These are phyloP conservation scores for Drymonia ruficornis DNA, from an alignment of 2,888 invertebrate species.

Conservation along the genomic window DNA sequence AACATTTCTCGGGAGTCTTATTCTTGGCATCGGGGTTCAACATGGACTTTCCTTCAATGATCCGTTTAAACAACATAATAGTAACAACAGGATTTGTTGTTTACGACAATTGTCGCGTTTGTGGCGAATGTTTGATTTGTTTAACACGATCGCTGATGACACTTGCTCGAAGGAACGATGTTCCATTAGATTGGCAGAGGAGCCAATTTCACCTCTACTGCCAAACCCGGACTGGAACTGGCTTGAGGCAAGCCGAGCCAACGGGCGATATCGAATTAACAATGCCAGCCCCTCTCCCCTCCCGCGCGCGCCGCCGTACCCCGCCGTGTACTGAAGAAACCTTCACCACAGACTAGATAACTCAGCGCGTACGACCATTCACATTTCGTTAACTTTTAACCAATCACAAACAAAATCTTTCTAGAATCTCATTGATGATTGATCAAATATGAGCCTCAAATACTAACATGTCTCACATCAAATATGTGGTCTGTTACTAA, in stretches of 20 bases:
- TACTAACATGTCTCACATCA: neutral
- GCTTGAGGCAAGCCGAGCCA: conserved; percentile 35
- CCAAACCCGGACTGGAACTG: conserved; percentile 65
- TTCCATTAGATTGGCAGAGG: conserved; percentile 82
- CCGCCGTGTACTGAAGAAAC: conserved; percentile 39
- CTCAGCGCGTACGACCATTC: neutral
- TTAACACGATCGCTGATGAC: conserved; percentile 66
- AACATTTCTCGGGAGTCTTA: conserved; percentile 72
- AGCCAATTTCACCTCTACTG: conserved; percentile 75
- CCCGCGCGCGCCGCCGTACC: conserved; percentile 29
- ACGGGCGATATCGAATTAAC: conserved; percentile 56
- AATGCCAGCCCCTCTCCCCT: conserved; percentile 35
- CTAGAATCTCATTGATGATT: neutral
- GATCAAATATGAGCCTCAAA: neutral
- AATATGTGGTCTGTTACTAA: neutral
- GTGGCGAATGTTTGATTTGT: conserved; percentile 77
- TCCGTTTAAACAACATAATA: conserved; percentile 85
- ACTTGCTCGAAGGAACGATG: conserved; percentile 72
- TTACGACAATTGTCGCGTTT: conserved; percentile 78
- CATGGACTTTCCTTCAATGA: conserved; percentile 84
- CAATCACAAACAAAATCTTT: neutral
- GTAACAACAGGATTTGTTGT: conserved; percentile 77
- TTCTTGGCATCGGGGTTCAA: conserved; percentile 71
- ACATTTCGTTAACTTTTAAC: neutral
- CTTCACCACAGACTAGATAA: conserved; percentile 53